Evolutionary conservation across 2,888 invertebrate genomes (phyloP).

Genomic region (Microdon myrmicae): DNA sequence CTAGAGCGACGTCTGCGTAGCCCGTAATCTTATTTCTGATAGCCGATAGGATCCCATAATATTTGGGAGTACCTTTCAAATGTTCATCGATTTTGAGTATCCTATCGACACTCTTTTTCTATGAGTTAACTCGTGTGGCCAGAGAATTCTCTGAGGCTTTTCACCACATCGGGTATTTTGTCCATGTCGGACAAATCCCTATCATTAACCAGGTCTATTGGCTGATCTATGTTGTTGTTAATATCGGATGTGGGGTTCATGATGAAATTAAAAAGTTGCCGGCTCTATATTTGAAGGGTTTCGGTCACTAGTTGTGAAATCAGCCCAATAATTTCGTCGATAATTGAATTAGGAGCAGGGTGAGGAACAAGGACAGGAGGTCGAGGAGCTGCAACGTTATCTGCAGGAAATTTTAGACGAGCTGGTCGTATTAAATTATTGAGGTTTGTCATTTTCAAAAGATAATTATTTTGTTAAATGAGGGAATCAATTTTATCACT

Average conservation of each 20-base stretch:
- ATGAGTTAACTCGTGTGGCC: conserved; percentile 4
- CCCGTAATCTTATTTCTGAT: too few species aligned
- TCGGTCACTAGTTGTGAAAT: conserved; percentile 4
- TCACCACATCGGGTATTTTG: conserved; percentile 18
- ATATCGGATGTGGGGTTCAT: not conserved
- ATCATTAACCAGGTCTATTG: conserved; percentile 2
- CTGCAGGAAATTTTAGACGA: conserved; percentile 3
- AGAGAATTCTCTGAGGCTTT: conserved; percentile 6
- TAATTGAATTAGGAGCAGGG: conserved; percentile 2
- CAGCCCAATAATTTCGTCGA: conserved; percentile 1
- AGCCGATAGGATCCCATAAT: not conserved
- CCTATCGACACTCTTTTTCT: conserved; percentile 14
- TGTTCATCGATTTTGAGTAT: conserved; percentile 10
- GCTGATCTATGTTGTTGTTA: not conserved
- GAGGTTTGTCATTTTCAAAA: not conserved
- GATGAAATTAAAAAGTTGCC: conserved; percentile 1
- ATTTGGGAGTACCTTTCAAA: conserved; percentile 11
- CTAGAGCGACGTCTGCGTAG: too few species aligned
- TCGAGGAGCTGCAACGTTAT: not conserved
- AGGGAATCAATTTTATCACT: conserved; percentile 4
- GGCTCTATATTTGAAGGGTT: conserved; percentile 1
- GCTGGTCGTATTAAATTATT: conserved; percentile 7
- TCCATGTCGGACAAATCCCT: conserved; percentile 10
- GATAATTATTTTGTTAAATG: not conserved
- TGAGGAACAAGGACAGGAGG: not conserved